A percentile compares a stretch with the other conserved stretches of the same genome.
Evolutionary conservation across 1,140 invertebrate genomes (phyloP).

Genomic region (Cotesia chilonis): DNA sequence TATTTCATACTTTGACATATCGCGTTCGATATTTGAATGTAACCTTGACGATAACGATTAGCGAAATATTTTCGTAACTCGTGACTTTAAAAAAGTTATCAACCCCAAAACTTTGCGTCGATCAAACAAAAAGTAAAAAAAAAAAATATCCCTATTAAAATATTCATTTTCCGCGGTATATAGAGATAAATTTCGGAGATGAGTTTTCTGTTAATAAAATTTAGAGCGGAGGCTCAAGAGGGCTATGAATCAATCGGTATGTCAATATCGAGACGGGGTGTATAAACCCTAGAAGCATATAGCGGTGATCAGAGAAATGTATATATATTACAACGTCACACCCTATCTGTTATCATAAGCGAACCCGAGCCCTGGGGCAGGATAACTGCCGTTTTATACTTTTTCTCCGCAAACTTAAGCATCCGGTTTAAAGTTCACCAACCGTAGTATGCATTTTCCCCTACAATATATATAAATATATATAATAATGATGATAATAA

Average conservation of each 20-base stretch:
- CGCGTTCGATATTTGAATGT: no score
- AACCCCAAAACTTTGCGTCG: no score
- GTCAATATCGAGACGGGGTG: not conserved
- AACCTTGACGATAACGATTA: no score
- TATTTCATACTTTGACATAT: no score
- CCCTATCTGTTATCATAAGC: constrained; percentile 1
- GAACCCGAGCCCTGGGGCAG: constrained; percentile 10
- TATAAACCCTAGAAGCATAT: not conserved
- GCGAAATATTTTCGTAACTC: no score
- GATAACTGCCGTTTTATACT: constrained; percentile 7
- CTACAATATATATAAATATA: not conserved
- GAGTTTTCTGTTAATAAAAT: constrained; percentile 22
- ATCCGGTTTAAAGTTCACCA: constrained; percentile 16
- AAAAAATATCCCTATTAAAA: not conserved
- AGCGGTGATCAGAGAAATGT: not conserved
- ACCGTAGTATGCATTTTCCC: not conserved
- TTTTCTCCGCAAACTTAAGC: not conserved
- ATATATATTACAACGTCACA: not conserved
- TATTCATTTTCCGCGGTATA: not conserved
- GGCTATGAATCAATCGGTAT: constrained; percentile 9
- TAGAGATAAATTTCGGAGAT: not conserved
- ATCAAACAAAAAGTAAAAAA: not conserved
- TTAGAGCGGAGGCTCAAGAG: not conserved
- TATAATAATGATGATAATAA: not conserved
- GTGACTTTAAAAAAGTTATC: no score